A percentile compares a stretch with the other conserved stretches of the same genome.
phyloP scores from a whole-genome alignment of 2,113 vertebrate species.

The Oophaga pumilio region DNA sequence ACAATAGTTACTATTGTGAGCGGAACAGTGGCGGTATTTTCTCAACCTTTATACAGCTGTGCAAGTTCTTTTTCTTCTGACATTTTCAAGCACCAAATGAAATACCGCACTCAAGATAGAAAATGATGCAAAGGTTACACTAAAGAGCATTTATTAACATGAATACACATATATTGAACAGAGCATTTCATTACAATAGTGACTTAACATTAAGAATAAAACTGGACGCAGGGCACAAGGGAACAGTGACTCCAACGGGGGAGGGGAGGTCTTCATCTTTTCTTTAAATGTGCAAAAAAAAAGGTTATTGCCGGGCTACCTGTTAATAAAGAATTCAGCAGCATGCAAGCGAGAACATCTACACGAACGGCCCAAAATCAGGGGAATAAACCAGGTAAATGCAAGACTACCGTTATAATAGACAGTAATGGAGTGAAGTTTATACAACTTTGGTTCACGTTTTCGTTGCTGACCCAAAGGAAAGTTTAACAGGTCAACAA shows the following conservation, averaged over 20 bases:
- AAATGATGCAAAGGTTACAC: background rate
- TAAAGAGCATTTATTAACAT: background rate
- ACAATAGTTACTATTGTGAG: too few relatives aligned
- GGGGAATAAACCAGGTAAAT: too few relatives aligned
- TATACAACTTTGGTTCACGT: too few relatives aligned
- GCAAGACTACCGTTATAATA: too few relatives aligned
- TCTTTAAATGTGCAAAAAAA: slow-evolving; percentile 9
- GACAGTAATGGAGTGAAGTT: too few relatives aligned
- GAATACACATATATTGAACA: background rate
- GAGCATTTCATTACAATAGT: background rate
- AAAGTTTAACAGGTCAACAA: too few relatives aligned
- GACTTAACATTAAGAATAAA: background rate
- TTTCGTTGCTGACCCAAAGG: too few relatives aligned
- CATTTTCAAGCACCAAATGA: background rate
- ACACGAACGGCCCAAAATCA: background rate
- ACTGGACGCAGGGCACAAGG: background rate
- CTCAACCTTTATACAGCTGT: background rate
- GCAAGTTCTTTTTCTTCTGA: background rate
- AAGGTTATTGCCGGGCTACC: background rate
- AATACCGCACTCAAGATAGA: background rate
- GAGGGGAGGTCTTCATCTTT: background rate
- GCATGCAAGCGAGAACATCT: background rate
- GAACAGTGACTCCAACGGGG: background rate
- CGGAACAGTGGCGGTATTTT: background rate
- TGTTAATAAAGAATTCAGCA: background rate